Evolutionary conservation across 2,797 vertebrate genomes (phyloP).

Genomic region (Sphaeramia orbicularis): DNA sequence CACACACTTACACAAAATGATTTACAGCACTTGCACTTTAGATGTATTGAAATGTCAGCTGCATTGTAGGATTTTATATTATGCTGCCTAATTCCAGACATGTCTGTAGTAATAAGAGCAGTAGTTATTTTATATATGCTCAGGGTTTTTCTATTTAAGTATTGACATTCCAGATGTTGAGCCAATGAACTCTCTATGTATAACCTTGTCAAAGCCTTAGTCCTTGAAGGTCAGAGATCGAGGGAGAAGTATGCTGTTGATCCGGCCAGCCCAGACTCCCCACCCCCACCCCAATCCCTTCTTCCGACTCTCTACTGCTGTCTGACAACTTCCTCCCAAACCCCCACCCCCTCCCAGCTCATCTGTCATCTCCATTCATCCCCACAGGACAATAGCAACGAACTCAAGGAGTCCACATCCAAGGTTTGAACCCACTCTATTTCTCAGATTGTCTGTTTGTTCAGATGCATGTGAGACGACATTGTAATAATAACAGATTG

Average conservation of each 20-base stretch:
- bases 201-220: slow-evolving; percentile 93
- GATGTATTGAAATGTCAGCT: slow-evolving; percentile 64
- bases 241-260: slow-evolving; percentile 89
- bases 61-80: slow-evolving; percentile 57
- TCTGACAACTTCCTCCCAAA: slow-evolving; percentile 94
- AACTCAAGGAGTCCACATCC: slow-evolving; percentile 98
- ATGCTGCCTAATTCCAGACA: slow-evolving; percentile 66
- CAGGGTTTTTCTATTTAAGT: slow-evolving; percentile 76
- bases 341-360: slow-evolving; percentile 93
- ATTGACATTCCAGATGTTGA: slow-evolving; percentile 81
- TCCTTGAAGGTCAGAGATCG: slow-evolving; percentile 95
- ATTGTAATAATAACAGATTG: no score
- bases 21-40: slow-evolving; percentile 77
- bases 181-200: slow-evolving; percentile 77
- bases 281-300: slow-evolving; percentile 83
- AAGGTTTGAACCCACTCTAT: slow-evolving; percentile 90
- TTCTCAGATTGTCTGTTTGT: no score
- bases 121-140: slow-evolving; percentile 67
- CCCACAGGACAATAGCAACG: slow-evolving; percentile 99
- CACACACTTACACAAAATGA: slow-evolving; percentile 26
- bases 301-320: slow-evolving; percentile 89
- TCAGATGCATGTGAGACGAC: no score
- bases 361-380: slow-evolving; percentile 99
- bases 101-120: slow-evolving; percentile 62
- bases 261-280: slow-evolving; percentile 61